Conservation (phyloP, 2,888 invertebrate species). For the Alcis repandata region DNA sequence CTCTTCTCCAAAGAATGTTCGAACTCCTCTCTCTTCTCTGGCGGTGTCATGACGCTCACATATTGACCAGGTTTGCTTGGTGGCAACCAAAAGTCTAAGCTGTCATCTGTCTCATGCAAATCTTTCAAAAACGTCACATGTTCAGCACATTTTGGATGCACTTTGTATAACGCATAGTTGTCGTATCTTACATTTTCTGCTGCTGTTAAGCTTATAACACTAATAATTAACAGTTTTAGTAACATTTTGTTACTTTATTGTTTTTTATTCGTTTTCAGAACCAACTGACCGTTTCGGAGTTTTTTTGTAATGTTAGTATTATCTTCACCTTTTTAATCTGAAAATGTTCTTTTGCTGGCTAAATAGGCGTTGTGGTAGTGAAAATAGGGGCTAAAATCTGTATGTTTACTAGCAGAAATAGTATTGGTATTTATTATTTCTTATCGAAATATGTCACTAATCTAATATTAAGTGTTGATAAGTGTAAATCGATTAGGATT, state of each 20-base stretch:
- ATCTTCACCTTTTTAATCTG: constrained; percentile 44
- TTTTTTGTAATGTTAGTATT: constrained; percentile 25
- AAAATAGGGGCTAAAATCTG: neutral
- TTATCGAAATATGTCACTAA: constrained; percentile 38
- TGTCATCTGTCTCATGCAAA: constrained; percentile 70
- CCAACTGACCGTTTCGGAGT: constrained; percentile 24
- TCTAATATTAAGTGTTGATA: constrained; percentile 20
- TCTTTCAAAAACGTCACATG: constrained; percentile 82
- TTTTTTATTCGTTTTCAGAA: constrained; percentile 29
- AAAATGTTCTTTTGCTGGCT: neutral
- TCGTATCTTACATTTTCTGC: constrained; percentile 73
- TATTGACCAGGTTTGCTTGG: constrained; percentile 72
- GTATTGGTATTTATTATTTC: constrained; percentile 6
- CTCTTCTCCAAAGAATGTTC: constrained; percentile 68
- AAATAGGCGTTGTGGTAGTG: neutral
- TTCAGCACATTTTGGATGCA: constrained; percentile 78
- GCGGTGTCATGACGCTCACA: constrained; percentile 84
- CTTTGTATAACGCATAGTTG: constrained; percentile 83
- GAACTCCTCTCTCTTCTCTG: constrained; percentile 71
- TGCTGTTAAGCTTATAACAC: constrained; percentile 51
- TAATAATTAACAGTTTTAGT: no score
- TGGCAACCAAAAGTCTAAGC: constrained; percentile 79
- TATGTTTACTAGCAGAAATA: neutral
- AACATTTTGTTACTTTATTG: no score
- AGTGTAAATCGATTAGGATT: constrained; percentile 18